Evolutionary conservation across 2,113 vertebrate species (phyloP).

Genomic region (Smithornis capensis): DNA sequence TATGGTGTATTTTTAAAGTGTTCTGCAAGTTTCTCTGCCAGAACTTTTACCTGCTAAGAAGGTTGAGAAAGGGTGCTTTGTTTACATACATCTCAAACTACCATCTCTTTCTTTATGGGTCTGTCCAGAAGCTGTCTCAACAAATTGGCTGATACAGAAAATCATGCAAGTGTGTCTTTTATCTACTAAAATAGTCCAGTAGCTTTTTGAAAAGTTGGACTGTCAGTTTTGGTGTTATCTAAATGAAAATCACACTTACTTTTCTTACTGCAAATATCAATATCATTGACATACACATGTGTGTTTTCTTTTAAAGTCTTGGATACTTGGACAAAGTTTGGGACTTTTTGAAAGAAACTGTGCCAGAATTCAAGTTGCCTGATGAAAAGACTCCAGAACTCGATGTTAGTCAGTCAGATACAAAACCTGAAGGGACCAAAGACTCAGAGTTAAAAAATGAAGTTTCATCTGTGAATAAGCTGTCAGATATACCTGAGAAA

Average conservation of each 20-base stretch:
- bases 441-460: constrained; percentile 45
- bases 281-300: not conserved
- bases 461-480: constrained; percentile 28
- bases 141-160: not conserved
- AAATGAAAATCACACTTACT: not conserved
- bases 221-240: not conserved
- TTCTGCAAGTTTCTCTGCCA: not conserved
- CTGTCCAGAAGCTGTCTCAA: not conserved
- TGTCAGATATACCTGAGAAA: constrained; percentile 52
- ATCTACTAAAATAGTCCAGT: not conserved
- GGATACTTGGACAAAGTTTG: constrained; percentile 75
- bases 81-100: not conserved
- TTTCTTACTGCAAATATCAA: not conserved
- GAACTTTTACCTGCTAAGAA: not conserved
- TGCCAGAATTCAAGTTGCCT: constrained; percentile 80
- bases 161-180: not conserved
- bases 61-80: not conserved
- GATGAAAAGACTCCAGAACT: constrained; percentile 54
- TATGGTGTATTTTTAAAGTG: not conserved
- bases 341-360: constrained; percentile 78
- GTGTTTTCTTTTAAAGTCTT: constrained; percentile 68
- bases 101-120: not conserved
- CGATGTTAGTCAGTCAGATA: constrained; percentile 22
- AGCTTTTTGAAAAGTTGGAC: not conserved
- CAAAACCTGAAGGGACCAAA: constrained; percentile 42